Percentiles rank a stretch among this genome's conserved stretches.
These are phyloP conservation scores for Ceratitis capitata DNA, from an alignment of 1,140 invertebrate genomes.

Conservation along the genomic window DNA sequence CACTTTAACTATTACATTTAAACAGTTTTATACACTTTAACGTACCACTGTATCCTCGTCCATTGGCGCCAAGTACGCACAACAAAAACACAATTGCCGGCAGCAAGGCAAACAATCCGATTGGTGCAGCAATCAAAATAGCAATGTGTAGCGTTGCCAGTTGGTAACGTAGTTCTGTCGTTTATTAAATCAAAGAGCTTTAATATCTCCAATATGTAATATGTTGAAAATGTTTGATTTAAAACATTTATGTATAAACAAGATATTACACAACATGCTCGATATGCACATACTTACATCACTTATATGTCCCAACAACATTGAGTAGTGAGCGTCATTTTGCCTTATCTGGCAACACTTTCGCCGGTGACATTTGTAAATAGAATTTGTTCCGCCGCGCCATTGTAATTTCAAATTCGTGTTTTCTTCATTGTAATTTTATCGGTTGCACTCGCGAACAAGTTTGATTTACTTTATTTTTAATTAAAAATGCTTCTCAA, in stretches of 20 bases:
- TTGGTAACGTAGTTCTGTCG: too few relatives aligned
- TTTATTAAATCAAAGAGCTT: too few relatives aligned
- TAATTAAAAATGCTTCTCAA: too few relatives aligned
- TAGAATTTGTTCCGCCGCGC: background rate
- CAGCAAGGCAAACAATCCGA: background rate
- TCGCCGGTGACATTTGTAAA: background rate
- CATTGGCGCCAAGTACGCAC: background rate
- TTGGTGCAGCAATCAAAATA: background rate
- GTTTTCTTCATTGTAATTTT: too few relatives aligned
- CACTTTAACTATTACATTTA: background rate
- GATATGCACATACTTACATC: background rate
- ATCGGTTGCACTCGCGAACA: too few relatives aligned
- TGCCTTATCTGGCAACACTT: background rate
- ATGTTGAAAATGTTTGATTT: background rate
- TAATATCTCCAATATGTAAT: background rate
- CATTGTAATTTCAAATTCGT: background rate
- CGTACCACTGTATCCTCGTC: conserved; percentile 13
- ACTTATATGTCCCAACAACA: background rate
- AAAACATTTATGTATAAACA: background rate
- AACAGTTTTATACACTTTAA: background rate
- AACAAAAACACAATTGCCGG: conserved; percentile 4
- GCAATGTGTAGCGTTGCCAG: background rate
- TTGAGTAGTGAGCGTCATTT: background rate
- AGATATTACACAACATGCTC: too few relatives aligned
- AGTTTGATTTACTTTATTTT: too few relatives aligned